Evolutionary conservation across 2,113 vertebrate genomes (phyloP), one percentile per base, ranked within the genome.

Genomic region (Trematocara marginatum): DNA sequence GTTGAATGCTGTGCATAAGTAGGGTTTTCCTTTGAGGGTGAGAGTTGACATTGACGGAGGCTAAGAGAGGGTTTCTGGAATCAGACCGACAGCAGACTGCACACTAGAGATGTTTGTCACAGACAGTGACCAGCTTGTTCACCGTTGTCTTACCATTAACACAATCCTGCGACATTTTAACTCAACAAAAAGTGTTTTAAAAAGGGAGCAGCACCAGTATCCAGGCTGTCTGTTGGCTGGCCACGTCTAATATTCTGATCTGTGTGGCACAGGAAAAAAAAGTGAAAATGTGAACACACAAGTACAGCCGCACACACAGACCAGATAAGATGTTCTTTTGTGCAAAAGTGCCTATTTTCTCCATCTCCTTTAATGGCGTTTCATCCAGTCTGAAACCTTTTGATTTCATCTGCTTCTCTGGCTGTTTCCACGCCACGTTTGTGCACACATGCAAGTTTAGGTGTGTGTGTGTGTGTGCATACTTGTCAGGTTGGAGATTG

Each of bases 401-500:
- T 81, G 80, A 89, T 93, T 93, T 64, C 83, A 57, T 89, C 79
- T 23, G 51, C 26, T 38, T 45, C 57, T 83, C 7, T 20, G 51
- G 18, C 52, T 74, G 83, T 78, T 83, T 82, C 66, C 56, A 29
- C n/a, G 76, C 45, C 79, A 23, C 69, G 56, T 86, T 85, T 92
- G 74, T 49, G 54, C 79, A 61, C 84, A 40, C 13, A 29, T 82
- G 81, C 26, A 38, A 78, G 80, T 76, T 64, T 57, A 53, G 80
- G 9, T 35, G 69, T 74, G 20, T 13, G 49, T 15, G 80, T 20
- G 61, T 15, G 80, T 20, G 61, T 7, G 69, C 26, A 78, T 53
- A 69, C 53, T 42, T 88, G 91, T 94, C 90, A 82, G 87, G 74
- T 86, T 79, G 84, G 52, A 93, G 92, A 94, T 90, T 86, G 90